Base-by-base conservation (phyloP, 2,888 invertebrate species). In the Creontiades dilutus region DNA sequence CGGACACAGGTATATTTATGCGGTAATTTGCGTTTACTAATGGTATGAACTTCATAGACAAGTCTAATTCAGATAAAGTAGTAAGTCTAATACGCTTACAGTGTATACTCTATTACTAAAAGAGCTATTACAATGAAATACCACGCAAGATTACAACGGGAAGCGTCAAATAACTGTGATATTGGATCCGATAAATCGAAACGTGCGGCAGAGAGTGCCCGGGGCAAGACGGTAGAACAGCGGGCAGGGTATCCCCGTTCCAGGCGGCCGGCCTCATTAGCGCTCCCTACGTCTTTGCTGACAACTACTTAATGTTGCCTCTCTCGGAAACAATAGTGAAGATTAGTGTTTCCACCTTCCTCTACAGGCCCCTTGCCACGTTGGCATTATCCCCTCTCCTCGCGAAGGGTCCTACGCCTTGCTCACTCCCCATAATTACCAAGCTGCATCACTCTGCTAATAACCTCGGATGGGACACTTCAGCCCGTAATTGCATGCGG, bases 261-360 rank as follows among this genome's bases (percentile, higher is more conserved):
- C 27, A 19, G 68, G 68, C 19, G 23, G 27, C 12, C 68, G 27
- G 68, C 23, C 68, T 68, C 68, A 68, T 68, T 68, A 68, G 68
- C 23, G 68, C 68, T 68, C 68, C 68, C 23, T 13, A 23, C 23
- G 68, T 68, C 68, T 68, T 68, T 23, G 68, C 68, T 68, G 68
- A 68, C 68, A 68, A 68, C 68, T 68, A 27, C 68, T 68, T 68
- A 68, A 68, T 68, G 68, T 68, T 68, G 23, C 68, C 68, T 68
- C 23, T 61, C n/a, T 68, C 68, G 68, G 68, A 68, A 68, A 68
- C 68, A 68, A 68, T 68, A 68, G 68, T 68, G 68, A 68, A 68
- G 68, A 68, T 68, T 68, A 68, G 68, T 68, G 68, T 68, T 23
- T 23, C 27, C 16, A 61, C 61, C 61, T 19, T 19, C 61, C 19